A percentile compares a stretch with the other conserved stretches of the same genome.
Evolutionary conservation across 2,888 invertebrate genomes (phyloP).

Genomic region (Drosophila seclusa): DNA sequence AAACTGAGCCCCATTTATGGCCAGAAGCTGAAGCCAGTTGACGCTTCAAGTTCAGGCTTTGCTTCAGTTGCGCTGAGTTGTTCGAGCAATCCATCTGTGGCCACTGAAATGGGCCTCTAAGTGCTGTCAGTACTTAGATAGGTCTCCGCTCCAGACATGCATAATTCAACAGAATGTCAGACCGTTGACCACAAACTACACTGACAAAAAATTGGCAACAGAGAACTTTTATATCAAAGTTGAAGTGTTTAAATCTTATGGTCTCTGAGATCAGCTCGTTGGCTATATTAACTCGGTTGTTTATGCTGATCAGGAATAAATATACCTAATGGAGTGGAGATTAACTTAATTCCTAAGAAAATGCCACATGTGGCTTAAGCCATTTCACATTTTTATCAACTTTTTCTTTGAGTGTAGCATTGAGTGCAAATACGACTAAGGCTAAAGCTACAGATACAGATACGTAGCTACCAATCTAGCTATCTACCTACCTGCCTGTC

Average conservation of each 20-base stretch:
- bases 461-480: conserved; percentile 48
- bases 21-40: conserved; percentile 29
- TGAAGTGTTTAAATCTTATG: neutral
- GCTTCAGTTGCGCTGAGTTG: conserved; percentile 28
- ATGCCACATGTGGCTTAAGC: neutral
- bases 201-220: neutral
- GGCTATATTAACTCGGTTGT: neutral
- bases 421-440: conserved; percentile 55
- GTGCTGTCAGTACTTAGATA: conserved; percentile 36
- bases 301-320: neutral
- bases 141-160: conserved; percentile 48
- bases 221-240: neutral
- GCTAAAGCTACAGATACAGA: conserved; percentile 47
- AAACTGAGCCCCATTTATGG: conserved; percentile 55
- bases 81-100: conserved; percentile 10
- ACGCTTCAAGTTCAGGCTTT: conserved; percentile 63
- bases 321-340: neutral
- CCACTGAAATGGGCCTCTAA: conserved; percentile 30
- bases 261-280: neutral
- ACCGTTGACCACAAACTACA: conserved; percentile 51
- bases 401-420: conserved; percentile 18
- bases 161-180: conserved; percentile 71
- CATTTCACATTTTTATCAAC: neutral
- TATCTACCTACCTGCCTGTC: conserved; percentile 45
- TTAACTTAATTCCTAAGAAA: neutral